These are phyloP conservation scores for Hylaea fasciaria DNA, from an alignment of 2,888 invertebrate species.

Conservation along the genomic window DNA sequence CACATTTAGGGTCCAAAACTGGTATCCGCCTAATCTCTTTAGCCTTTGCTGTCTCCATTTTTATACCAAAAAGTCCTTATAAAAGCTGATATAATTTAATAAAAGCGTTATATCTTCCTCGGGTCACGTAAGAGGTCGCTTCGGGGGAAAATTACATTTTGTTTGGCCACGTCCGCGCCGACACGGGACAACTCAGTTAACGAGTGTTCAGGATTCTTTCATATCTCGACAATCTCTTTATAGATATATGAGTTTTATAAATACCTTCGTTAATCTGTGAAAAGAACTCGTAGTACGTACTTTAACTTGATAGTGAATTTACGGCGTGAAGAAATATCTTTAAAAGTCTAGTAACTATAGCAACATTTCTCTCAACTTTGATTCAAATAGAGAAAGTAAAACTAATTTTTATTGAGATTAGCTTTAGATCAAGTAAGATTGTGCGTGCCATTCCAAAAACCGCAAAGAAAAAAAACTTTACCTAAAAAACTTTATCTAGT, in stretches of 20 bases:
- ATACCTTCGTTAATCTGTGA: constrained; percentile 35
- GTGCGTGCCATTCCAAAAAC: not conserved
- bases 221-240: constrained; percentile 72
- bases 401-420: not conserved
- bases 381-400: no score
- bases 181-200: constrained; percentile 82
- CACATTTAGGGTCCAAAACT: constrained; percentile 47
- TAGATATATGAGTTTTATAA: constrained; percentile 53
- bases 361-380: no score
- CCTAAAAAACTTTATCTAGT: not conserved
- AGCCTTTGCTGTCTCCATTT: constrained; percentile 66
- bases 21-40: constrained; percentile 62
- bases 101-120: constrained; percentile 81
- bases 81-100: constrained; percentile 82
- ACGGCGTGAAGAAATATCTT: no score
- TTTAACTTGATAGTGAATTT: not conserved
- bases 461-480: not conserved
- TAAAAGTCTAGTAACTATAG: no score
- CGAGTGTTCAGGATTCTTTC: constrained; percentile 79
- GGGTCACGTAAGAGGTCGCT: constrained; percentile 83
- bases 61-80: constrained; percentile 69
- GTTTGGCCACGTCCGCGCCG: constrained; percentile 78
- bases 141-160: constrained; percentile 82
- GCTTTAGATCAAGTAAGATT: not conserved
- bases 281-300: not conserved